These are phyloP conservation scores for Nannoperca australis DNA, from an alignment of 2,797 vertebrate species.

Conservation along the genomic window DNA sequence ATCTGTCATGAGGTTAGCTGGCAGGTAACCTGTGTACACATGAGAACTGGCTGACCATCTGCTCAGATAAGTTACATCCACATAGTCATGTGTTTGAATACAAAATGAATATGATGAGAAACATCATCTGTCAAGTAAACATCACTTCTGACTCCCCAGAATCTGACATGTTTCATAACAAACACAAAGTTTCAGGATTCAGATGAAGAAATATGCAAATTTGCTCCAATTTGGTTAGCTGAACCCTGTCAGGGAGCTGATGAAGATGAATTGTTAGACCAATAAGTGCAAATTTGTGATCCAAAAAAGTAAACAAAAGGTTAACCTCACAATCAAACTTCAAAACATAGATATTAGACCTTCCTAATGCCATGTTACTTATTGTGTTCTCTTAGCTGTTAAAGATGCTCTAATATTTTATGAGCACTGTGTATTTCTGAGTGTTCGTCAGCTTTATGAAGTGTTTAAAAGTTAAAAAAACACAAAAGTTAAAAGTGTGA, in stretches of 20 bases:
- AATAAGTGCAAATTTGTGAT: slow-evolving; percentile 22
- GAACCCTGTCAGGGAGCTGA: slow-evolving; percentile 33
- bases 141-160: slow-evolving; percentile 25
- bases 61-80: slow-evolving; percentile 11
- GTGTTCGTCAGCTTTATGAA: slow-evolving; percentile 4
- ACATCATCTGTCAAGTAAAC: slow-evolving; percentile 41
- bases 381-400: background rate
- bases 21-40: slow-evolving; percentile 14
- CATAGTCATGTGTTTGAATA: slow-evolving; percentile 10
- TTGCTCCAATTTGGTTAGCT: slow-evolving; percentile 18
- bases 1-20: slow-evolving; percentile 3
- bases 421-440: background rate
- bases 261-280: slow-evolving; percentile 37
- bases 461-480: too few species aligned
- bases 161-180: slow-evolving; percentile 33
- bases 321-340: background rate
- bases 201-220: slow-evolving; percentile 50
- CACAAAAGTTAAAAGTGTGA: too few species aligned
- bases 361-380: background rate
- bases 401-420: background rate
- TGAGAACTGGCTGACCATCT: background rate
- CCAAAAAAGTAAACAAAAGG: slow-evolving; percentile 14
- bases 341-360: background rate
- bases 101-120: slow-evolving; percentile 28
- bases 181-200: slow-evolving; percentile 28